These are phyloP conservation scores for Prorops nasuta DNA, from an alignment of 1,140 invertebrate genomes.

Conservation along the genomic window DNA sequence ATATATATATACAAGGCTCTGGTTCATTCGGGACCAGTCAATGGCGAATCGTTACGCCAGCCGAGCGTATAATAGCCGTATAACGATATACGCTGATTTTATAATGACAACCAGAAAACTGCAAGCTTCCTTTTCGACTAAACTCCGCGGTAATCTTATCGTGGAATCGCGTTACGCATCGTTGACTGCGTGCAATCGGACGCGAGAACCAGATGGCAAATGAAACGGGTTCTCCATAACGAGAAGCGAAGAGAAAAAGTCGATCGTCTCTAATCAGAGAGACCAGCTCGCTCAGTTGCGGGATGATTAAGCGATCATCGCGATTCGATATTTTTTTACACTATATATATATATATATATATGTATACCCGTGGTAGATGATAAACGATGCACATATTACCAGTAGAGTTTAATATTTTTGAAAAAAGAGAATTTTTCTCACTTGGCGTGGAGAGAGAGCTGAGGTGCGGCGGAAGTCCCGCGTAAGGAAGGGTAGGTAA, in stretches of 20 bases:
- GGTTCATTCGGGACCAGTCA: no score
- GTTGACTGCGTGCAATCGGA: conserved; percentile 17
- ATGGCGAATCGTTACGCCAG: no score
- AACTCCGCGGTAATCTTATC: conserved; percentile 14
- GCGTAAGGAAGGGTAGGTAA: conserved; percentile 59
- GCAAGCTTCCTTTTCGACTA: conserved; percentile 8
- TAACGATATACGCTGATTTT: no score
- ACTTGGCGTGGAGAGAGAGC: conserved; percentile 47
- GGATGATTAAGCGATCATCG: conserved; percentile 23
- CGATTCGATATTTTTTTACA: no score
- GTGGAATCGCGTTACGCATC: conserved; percentile 26
- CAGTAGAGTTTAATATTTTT: no score
- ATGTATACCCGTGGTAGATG: no score
- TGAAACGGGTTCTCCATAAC: conserved; percentile 17
- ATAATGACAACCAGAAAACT: conserved; percentile 7
- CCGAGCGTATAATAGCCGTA: no score
- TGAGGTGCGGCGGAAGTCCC: conserved; percentile 60
- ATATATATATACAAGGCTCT: no score
- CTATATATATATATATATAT: no score
- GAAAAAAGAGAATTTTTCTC: conserved; percentile 17
- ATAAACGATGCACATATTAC: no score
- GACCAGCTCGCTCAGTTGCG: conserved; percentile 14
- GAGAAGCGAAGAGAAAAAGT: not conserved
- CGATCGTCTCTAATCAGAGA: conserved; percentile 20
- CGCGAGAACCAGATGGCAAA: conserved; percentile 18